Conservation (phyloP, 2,888 invertebrate genomes). For the Cephus rjabovi region DNA sequence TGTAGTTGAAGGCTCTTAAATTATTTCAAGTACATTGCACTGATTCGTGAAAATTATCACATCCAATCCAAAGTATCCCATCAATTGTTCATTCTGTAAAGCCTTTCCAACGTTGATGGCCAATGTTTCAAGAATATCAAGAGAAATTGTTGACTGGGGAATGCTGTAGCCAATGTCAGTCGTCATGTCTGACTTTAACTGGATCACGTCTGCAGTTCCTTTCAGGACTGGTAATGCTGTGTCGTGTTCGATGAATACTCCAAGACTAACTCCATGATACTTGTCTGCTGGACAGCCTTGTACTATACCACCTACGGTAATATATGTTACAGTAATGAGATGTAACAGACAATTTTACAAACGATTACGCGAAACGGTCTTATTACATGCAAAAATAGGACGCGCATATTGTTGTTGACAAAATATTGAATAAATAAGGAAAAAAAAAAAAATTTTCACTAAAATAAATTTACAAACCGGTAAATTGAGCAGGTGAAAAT, state of each 20-base stretch:
- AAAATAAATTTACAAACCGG: background rate
- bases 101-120: slow-evolving; percentile 23
- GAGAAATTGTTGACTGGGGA: slow-evolving; percentile 34
- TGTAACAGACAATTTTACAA: background rate
- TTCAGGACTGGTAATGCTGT: slow-evolving; percentile 31
- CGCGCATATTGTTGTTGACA: background rate
- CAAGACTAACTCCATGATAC: slow-evolving; percentile 34
- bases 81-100: slow-evolving; percentile 28
- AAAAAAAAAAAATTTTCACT: too few relatives aligned
- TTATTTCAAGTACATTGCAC: slow-evolving; percentile 6
- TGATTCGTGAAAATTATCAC: slow-evolving; percentile 31
- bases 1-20: background rate
- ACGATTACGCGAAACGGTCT: background rate
- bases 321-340: background rate
- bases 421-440: background rate
- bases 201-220: slow-evolving; percentile 36
- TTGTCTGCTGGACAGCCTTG: slow-evolving; percentile 29
- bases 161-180: slow-evolving; percentile 36
- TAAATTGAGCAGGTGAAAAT: background rate
- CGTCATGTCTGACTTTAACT: slow-evolving; percentile 22
- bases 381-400: background rate
- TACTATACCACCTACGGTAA: slow-evolving; percentile 31
- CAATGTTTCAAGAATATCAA: slow-evolving; percentile 23
- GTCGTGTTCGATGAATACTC: slow-evolving; percentile 41
- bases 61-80: slow-evolving; percentile 39